A percentile compares a stretch with the other conserved stretches of the same genome.
Conservation (phyloP, 2,113 vertebrate species). For the Toxotes chatareus region DNA sequence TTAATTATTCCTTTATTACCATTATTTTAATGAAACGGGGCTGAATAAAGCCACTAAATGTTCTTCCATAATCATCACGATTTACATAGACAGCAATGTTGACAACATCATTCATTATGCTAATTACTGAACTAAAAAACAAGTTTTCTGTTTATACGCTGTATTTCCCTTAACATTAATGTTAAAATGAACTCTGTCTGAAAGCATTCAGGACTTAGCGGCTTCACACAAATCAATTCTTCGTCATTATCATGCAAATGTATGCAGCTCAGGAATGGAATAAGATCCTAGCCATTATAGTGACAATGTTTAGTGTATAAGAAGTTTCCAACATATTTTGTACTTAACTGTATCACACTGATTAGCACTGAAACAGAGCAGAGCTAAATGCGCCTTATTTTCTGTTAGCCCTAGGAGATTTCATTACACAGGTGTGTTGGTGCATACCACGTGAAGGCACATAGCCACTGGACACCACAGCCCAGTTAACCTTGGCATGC, state of each 20-base stretch:
- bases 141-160: not conserved
- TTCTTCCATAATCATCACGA: not conserved
- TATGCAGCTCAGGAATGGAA: conserved; percentile 5
- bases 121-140: not conserved
- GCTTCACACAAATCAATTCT: not conserved
- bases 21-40: not conserved
- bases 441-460: conserved; percentile 28
- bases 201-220: not conserved
- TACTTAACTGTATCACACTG: not conserved
- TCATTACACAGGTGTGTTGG: conserved; percentile 9
- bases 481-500: conserved; percentile 57
- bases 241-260: conserved; percentile 24
- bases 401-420: not conserved
- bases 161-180: not conserved
- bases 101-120: not conserved
- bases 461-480: conserved; percentile 19
- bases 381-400: not conserved
- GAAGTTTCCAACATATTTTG: not conserved
- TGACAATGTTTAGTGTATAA: not conserved
- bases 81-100: not conserved
- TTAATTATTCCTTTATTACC: not conserved
- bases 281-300: not conserved
- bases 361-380: conserved; percentile 14
- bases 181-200: not conserved
- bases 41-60: not conserved